Conservation (phyloP, 2,113 vertebrate species). For the Rhegmatorhina hoffmannsi region DNA sequence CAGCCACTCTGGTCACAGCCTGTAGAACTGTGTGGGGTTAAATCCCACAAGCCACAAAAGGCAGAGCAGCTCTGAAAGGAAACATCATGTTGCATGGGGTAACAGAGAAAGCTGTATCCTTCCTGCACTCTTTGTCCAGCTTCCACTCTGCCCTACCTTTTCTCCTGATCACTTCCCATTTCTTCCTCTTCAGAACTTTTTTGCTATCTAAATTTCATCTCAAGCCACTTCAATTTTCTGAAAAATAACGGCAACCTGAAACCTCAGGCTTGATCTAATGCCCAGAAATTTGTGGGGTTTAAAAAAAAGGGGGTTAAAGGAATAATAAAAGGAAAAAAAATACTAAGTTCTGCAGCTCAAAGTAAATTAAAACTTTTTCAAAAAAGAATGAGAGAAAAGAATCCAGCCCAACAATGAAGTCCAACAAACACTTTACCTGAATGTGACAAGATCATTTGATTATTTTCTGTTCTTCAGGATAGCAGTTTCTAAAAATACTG, state of each 20-base stretch:
- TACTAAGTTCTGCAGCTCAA: not conserved
- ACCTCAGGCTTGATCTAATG: not conserved
- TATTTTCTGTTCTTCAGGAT: not conserved
- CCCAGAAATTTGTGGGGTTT: not conserved
- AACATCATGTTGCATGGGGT: not conserved
- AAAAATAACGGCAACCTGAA: not conserved
- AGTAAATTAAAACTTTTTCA: not conserved
- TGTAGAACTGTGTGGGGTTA: not conserved
- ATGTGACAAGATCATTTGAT: not conserved
- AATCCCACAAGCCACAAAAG: not conserved
- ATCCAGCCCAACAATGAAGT: not conserved
- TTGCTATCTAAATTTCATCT: not conserved
- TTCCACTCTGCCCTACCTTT: not conserved
- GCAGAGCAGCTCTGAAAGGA: not conserved
- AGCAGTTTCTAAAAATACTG: constrained; percentile 4
- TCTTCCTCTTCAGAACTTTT: not conserved
- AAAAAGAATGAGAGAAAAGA: not conserved
- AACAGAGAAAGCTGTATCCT: not conserved
- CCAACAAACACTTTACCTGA: not conserved
- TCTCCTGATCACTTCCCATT: not conserved
- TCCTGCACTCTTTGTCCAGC: not conserved
- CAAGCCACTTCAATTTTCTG: not conserved
- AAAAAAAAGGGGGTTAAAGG: not conserved
- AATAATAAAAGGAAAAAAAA: not conserved
- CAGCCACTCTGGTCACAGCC: not conserved